Evolutionary conservation across 2,113 vertebrate genomes (phyloP).

Genomic region (Callorhinus ursinus): DNA sequence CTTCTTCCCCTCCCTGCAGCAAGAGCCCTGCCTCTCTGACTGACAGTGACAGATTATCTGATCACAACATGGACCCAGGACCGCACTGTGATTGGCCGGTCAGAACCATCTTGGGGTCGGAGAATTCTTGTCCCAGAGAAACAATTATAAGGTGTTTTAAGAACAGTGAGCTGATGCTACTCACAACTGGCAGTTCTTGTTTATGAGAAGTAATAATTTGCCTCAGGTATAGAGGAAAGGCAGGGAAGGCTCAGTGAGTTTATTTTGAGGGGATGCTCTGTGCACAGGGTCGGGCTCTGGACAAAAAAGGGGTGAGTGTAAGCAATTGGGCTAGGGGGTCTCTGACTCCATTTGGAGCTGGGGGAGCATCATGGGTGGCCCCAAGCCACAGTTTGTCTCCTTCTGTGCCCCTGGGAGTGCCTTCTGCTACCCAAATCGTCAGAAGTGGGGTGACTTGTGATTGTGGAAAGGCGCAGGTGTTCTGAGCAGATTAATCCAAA

Average conservation of each 20-base stretch:
- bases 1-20: not conserved
- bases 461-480: too few species aligned
- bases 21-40: not conserved
- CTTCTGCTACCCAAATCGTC: not conserved
- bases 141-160: slow-evolving; percentile 75
- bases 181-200: slow-evolving; percentile 79
- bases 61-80: slow-evolving; percentile 30
- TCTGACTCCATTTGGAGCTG: not conserved
- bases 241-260: not conserved
- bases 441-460: not conserved
- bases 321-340: not conserved
- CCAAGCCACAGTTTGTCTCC: not conserved
- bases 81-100: slow-evolving; percentile 5
- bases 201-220: slow-evolving; percentile 79
- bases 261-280: slow-evolving; percentile 49
- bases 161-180: slow-evolving; percentile 49
- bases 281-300: not conserved
- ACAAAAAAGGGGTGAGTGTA: not conserved
- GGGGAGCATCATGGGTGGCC: not conserved
- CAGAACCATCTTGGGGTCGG: not conserved
- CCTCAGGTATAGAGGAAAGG: slow-evolving; percentile 52
- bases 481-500: not conserved
- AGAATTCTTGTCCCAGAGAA: slow-evolving; percentile 63
- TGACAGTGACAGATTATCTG: slow-evolving; percentile 70
- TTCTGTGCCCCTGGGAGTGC: not conserved